phyloP scores from a whole-genome alignment of 2,888 invertebrate genomes.

The Thyatira batis region DNA sequence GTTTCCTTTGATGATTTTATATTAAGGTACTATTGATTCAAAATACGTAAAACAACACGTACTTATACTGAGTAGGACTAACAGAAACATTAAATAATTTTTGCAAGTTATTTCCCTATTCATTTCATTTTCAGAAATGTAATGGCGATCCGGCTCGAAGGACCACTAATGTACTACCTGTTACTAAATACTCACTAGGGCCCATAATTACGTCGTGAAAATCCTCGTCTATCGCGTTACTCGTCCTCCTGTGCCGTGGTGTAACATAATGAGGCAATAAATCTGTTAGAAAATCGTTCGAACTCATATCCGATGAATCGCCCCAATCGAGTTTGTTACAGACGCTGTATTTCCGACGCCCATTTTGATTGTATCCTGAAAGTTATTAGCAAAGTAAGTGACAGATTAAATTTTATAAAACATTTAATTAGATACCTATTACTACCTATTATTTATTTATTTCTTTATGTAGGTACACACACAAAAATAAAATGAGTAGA shows the following conservation, averaged over 20 bases:
- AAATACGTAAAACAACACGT: not conserved
- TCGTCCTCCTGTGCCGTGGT: constrained; percentile 59
- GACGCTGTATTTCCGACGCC: constrained; percentile 50
- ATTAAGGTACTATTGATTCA: too few species aligned
- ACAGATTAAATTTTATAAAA: too few species aligned
- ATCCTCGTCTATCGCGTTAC: constrained; percentile 57
- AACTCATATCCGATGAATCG: constrained; percentile 46
- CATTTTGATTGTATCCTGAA: constrained; percentile 47
- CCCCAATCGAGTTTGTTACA: constrained; percentile 57
- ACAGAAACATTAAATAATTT: too few species aligned
- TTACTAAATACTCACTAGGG: constrained; percentile 40
- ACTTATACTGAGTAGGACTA: not conserved
- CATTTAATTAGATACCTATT: too few species aligned
- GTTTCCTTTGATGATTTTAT: not conserved
- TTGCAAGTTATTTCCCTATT: too few species aligned
- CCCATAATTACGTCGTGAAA: constrained; percentile 72
- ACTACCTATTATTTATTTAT: not conserved
- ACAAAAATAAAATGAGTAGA: too few species aligned
- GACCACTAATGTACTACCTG: too few species aligned
- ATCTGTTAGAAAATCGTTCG: constrained; percentile 70
- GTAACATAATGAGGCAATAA: constrained; percentile 75
- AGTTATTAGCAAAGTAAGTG: not conserved
- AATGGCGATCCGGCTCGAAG: constrained; percentile 8
- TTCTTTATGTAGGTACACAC: too few species aligned
- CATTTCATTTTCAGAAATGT: too few species aligned